Evolutionary conservation across 2,888 invertebrate genomes (phyloP).

Genomic region (Automeris io): DNA sequence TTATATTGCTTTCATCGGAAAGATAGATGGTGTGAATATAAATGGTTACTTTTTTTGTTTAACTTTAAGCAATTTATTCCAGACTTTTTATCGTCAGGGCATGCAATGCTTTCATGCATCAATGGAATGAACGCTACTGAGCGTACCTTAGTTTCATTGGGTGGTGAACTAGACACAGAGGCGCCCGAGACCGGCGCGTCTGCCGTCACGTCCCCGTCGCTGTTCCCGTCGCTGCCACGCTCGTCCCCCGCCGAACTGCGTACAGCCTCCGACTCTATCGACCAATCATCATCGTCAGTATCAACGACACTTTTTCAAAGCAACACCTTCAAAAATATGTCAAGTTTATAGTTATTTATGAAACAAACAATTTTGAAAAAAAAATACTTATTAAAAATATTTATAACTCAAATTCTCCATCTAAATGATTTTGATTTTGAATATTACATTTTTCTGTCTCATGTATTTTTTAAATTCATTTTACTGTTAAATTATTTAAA

Average conservation of each 20-base stretch:
- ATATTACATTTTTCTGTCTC: too few relatives aligned
- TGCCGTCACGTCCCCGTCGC: slow-evolving; percentile 59
- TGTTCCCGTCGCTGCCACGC: slow-evolving; percentile 67
- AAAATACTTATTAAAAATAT: neutral
- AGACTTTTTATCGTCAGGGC: too few relatives aligned
- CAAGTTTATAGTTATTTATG: neutral
- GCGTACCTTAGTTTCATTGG: slow-evolving; percentile 74
- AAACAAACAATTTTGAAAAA: neutral
- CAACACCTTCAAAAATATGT: neutral
- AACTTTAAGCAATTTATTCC: too few relatives aligned
- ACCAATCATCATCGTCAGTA: neutral
- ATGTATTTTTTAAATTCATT: too few relatives aligned
- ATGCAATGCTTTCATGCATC: too few relatives aligned
- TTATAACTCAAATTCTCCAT: too few relatives aligned
- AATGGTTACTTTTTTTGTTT: too few relatives aligned
- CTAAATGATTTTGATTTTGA: too few relatives aligned
- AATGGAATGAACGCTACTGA: too few relatives aligned
- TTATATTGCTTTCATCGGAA: neutral
- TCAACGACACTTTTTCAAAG: neutral
- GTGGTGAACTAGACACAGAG: slow-evolving; percentile 72
- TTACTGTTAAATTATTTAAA: too few relatives aligned
- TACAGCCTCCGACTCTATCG: slow-evolving; percentile 57
- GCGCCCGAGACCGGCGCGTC: slow-evolving; percentile 68
- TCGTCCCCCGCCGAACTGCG: slow-evolving; percentile 65
- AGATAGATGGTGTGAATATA: neutral